A percentile compares a stretch with the other conserved stretches of the same genome.
Conservation (phyloP, 1,140 invertebrate species). For the Drosophila melanogaster region DNA sequence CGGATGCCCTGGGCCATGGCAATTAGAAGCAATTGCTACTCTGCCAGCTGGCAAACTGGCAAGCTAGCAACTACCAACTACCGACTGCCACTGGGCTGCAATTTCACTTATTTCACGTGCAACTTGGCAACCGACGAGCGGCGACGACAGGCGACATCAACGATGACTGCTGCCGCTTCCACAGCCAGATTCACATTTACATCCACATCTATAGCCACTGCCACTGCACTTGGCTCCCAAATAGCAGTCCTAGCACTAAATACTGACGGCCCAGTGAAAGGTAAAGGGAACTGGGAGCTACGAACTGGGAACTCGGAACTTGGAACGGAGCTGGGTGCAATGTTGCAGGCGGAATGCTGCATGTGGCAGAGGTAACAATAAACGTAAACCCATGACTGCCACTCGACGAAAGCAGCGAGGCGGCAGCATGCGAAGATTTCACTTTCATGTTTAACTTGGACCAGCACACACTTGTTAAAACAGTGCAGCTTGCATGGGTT, state of each 20-base stretch:
- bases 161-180: constrained; percentile 48
- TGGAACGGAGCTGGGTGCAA: neutral
- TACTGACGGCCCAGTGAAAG: constrained; percentile 30
- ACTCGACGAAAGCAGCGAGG: constrained; percentile 46
- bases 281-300: constrained; percentile 4
- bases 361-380: constrained; percentile 72
- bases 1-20: constrained; percentile 47
- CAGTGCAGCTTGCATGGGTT: constrained; percentile 13
- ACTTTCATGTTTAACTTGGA: constrained; percentile 66
- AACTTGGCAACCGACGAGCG: constrained; percentile 47
- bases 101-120: constrained; percentile 61
- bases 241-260: constrained; percentile 41
- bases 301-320: constrained; percentile 1
- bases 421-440: constrained; percentile 69
- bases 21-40: constrained; percentile 82
- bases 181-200: neutral
- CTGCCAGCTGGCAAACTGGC: constrained; percentile 36
- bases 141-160: constrained; percentile 46
- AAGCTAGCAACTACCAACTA: constrained; percentile 41
- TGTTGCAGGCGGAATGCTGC: constrained; percentile 25
- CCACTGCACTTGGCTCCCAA: constrained; percentile 55
- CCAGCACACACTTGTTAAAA: constrained; percentile 31
- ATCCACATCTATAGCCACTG: constrained; percentile 6
- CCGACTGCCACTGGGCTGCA: constrained; percentile 44
- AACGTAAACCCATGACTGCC: constrained; percentile 58